Evolutionary conservation across 2,797 vertebrate species (phyloP), one percentile per base, ranked within the genome.

Genomic region (Buceros bicornis): DNA sequence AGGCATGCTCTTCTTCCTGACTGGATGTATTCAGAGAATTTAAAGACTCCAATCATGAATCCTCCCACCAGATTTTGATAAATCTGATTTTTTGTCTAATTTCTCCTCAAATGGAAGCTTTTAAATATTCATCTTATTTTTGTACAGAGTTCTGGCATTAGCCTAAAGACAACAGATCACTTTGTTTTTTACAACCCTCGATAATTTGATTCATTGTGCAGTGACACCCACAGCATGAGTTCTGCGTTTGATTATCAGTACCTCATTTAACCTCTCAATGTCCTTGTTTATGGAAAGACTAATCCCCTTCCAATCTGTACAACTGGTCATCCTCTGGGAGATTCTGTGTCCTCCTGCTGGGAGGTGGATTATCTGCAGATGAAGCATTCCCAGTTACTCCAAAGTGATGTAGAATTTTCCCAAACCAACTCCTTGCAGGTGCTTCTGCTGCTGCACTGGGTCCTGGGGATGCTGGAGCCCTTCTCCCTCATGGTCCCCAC

Each of bases 351-450:
- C 28, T 73, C 16, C 61, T 58, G 28, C 50, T 70, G 62, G 35
- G 60, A 76, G 64, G 33, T 47, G 72, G 72, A 77, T 82, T 89
- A 76, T 43, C 82, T 69, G 33, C 53, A 81, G 74, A 54, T 43
- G 54, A 82, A 82, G 22, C 20, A 20, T 35, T 83, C 61, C 48
- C 35, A 29, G 6, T 79, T 82, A 74, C 28, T 78, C 37, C 7
- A n/a, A 47, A 29, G 18, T 7, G 53, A 88, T 31, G 28, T 10
- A 19, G 33, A 18, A 57, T 54, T 45, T 83, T 29, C 45, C 33
- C 6, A 2, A 54, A 19, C 4, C 0, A 0, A 5, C 8, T 29
- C 43, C 21, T 19, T 0, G 0, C 13, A 47, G 33, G 25, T 35
- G n/a, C 13, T 48, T 8, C 8, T 10, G 57, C n/a, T 8, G 16